Percentiles rank a stretch among this genome's conserved stretches.
phyloP scores from a whole-genome alignment of 1,140 invertebrate species.

The Diorhabda sublineata region DNA sequence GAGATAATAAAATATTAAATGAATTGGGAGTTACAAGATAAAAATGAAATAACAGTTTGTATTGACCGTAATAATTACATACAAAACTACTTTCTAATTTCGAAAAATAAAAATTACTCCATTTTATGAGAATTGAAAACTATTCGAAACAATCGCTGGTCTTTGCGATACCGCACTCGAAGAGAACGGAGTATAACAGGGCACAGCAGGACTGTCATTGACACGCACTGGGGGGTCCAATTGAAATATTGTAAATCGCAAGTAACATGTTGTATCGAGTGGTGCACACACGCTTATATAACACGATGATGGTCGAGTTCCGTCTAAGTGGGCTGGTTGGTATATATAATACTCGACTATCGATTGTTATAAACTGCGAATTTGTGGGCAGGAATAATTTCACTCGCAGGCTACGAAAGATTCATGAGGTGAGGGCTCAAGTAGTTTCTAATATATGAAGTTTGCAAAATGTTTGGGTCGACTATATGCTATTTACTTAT shows the following conservation, averaged over 20 bases:
- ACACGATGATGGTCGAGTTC: neutral
- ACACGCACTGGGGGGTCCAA: neutral
- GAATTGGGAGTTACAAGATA: too few relatives aligned
- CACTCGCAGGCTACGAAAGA: neutral
- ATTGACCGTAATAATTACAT: too few relatives aligned
- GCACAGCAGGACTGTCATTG: neutral
- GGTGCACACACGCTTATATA: neutral
- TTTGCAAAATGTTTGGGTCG: too few relatives aligned
- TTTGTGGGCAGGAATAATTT: neutral
- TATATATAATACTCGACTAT: neutral
- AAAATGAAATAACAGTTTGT: too few relatives aligned
- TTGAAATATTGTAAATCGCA: constrained; percentile 2
- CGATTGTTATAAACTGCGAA: constrained; percentile 1
- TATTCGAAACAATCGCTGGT: neutral
- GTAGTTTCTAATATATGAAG: too few relatives aligned
- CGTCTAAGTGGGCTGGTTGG: neutral
- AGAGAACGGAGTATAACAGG: neutral
- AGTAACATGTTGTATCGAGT: constrained; percentile 2
- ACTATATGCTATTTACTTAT: too few relatives aligned
- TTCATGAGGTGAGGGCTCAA: neutral
- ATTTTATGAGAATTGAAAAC: neutral
- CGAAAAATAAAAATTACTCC: too few relatives aligned
- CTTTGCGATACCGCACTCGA: neutral
- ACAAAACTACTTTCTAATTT: too few relatives aligned
- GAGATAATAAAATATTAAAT: too few relatives aligned